Conservation (phyloP, 1,140 invertebrate species). For the Monomorium pharaonis region DNA sequence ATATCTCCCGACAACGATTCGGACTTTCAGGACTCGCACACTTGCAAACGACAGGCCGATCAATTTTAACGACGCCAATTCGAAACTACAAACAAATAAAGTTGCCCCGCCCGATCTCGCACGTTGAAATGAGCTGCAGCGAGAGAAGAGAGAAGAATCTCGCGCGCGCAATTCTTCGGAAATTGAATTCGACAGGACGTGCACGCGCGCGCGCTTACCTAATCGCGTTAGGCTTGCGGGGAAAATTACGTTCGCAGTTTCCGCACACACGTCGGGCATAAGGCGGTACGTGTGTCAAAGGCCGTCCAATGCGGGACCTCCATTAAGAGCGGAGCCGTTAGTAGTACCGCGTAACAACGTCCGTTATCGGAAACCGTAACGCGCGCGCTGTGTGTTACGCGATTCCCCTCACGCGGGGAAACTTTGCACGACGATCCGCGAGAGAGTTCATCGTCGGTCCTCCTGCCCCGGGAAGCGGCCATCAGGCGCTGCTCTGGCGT, state of each 20-base stretch:
- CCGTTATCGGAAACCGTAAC: slow-evolving; percentile 36
- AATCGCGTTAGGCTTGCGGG: slow-evolving; percentile 18
- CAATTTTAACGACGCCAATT: background rate
- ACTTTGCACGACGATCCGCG: slow-evolving; percentile 32
- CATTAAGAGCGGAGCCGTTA: slow-evolving; percentile 30
- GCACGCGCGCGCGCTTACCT: background rate
- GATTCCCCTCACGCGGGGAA: slow-evolving; percentile 33
- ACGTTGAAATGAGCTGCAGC: too few species aligned
- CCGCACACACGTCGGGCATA: background rate
- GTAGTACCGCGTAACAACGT: slow-evolving; percentile 28
- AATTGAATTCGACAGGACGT: slow-evolving; percentile 29
- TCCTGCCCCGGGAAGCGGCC: background rate
- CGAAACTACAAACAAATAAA: background rate
- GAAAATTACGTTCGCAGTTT: slow-evolving; percentile 38
- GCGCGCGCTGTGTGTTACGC: slow-evolving; percentile 21
- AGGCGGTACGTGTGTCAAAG: slow-evolving; percentile 21
- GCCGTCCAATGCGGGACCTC: slow-evolving; percentile 19
- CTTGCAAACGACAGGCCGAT: background rate
- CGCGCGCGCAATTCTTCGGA: background rate
- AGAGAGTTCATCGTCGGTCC: slow-evolving; percentile 29
- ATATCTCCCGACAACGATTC: background rate
- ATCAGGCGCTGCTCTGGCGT: too few species aligned
- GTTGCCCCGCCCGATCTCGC: too few species aligned
- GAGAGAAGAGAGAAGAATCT: background rate
- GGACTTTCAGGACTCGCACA: background rate